Percentiles rank a stretch among this genome's conserved stretches.
phyloP scores from a whole-genome alignment of 2,888 invertebrate species.

The Amorpha juglandis region DNA sequence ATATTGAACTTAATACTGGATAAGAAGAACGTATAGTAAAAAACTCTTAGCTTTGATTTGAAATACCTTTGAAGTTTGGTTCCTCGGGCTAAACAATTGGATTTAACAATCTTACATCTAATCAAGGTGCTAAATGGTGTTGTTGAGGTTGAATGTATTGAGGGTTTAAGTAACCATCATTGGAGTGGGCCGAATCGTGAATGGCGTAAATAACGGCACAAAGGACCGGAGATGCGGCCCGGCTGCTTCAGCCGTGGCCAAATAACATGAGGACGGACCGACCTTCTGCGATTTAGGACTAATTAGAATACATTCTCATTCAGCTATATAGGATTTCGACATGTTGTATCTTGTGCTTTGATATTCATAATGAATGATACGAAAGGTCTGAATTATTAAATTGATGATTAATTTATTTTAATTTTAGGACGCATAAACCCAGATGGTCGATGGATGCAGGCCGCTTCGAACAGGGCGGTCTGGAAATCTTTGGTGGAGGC shows the following conservation, averaged over 20 bases:
- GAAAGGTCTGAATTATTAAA: no score
- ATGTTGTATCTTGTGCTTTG: not conserved
- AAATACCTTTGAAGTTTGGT: not conserved
- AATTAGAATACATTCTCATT: slow-evolving; percentile 38
- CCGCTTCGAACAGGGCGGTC: no score
- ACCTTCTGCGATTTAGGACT: slow-evolving; percentile 58
- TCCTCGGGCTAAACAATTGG: slow-evolving; percentile 19
- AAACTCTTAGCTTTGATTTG: not conserved
- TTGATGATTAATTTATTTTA: no score
- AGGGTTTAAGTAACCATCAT: slow-evolving; percentile 45
- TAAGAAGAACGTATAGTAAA: not conserved
- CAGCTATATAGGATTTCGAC: not conserved
- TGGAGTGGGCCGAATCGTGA: slow-evolving; percentile 76
- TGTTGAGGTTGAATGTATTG: slow-evolving; percentile 41
- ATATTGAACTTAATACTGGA: not conserved
- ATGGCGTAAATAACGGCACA: slow-evolving; percentile 80
- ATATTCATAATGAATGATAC: no score
- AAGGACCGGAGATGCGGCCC: slow-evolving; percentile 77
- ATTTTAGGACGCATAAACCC: no score
- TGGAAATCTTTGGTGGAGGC: no score
- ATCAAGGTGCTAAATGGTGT: slow-evolving; percentile 45
- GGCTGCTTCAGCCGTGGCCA: slow-evolving; percentile 51
- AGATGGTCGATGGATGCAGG: no score
- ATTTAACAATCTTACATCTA: slow-evolving; percentile 32
- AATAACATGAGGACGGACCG: slow-evolving; percentile 53